These are phyloP conservation scores for Papilio machaon DNA, from an alignment of 1,140 invertebrate species.

Conservation along the genomic window DNA sequence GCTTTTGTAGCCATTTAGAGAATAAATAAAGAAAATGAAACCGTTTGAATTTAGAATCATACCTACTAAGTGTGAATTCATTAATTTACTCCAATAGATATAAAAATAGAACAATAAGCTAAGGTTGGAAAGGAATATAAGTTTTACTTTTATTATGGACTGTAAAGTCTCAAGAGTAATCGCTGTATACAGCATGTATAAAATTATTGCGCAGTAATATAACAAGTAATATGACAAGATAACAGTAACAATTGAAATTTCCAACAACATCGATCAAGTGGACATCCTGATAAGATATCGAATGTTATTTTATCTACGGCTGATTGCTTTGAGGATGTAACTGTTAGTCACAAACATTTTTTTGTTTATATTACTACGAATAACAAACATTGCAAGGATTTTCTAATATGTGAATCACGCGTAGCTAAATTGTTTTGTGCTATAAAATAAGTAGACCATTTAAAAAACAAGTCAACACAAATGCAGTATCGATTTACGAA, in stretches of 20 bases:
- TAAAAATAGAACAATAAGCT: no score
- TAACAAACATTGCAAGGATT: no score
- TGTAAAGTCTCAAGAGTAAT: no score
- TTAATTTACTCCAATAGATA: no score
- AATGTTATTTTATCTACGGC: neutral
- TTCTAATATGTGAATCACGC: no score
- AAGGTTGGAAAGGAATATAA: neutral
- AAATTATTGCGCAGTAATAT: neutral
- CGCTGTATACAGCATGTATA: neutral
- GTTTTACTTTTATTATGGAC: neutral
- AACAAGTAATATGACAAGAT: conserved; percentile 1
- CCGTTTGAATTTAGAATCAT: neutral
- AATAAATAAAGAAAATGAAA: neutral
- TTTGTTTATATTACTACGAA: neutral
- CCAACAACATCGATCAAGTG: neutral
- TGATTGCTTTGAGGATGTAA: neutral
- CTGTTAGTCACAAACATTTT: neutral
- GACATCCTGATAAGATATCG: neutral
- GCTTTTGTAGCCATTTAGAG: neutral
- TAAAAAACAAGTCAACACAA: neutral
- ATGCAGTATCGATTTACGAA: conserved; percentile 13
- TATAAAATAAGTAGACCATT: neutral
- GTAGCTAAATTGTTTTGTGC: no score
- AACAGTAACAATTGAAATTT: conserved; percentile 6
- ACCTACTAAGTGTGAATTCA: neutral